These are phyloP conservation scores for Nothobranchius kuhntae DNA, from an alignment of 2,113 vertebrate species.

Conservation along the genomic window DNA sequence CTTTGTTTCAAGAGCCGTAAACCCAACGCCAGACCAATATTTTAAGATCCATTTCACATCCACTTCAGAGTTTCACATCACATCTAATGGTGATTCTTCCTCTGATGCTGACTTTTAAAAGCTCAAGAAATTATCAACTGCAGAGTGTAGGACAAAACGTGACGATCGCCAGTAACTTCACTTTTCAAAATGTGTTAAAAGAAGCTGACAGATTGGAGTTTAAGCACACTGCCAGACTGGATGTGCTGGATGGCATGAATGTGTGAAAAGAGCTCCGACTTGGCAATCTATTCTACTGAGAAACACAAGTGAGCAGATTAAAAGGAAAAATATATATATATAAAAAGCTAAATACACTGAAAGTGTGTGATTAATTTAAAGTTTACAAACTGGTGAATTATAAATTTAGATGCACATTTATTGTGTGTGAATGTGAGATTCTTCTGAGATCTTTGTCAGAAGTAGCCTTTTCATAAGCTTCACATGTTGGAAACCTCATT, in stretches of 20 bases:
- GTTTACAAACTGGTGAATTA: no score
- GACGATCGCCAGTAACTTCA: not conserved
- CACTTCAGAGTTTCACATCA: not conserved
- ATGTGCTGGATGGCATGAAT: slow-evolving; percentile 20
- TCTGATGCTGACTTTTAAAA: not conserved
- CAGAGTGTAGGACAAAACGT: not conserved
- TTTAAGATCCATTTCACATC: not conserved
- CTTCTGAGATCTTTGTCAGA: not conserved
- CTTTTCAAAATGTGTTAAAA: slow-evolving; percentile 13
- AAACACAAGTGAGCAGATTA: slow-evolving; percentile 53
- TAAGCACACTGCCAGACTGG: slow-evolving; percentile 18
- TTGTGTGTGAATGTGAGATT: not conserved
- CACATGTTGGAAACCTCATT: slow-evolving; percentile 13
- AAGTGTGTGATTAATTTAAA: slow-evolving; percentile 42
- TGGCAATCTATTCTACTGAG: slow-evolving; percentile 30
- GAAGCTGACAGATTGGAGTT: slow-evolving; percentile 31
- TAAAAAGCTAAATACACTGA: slow-evolving; percentile 52
- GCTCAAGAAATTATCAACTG: not conserved
- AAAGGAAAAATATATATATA: slow-evolving; percentile 45
- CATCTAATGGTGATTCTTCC: not conserved
- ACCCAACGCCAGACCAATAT: not conserved
- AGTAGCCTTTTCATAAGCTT: slow-evolving; percentile 2
- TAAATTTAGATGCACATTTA: no score
- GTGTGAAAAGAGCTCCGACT: slow-evolving; percentile 28
- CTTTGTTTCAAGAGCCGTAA: not conserved